phyloP scores from a whole-genome alignment of 2,113 vertebrate genomes.

The Prochilodus magdalenae region DNA sequence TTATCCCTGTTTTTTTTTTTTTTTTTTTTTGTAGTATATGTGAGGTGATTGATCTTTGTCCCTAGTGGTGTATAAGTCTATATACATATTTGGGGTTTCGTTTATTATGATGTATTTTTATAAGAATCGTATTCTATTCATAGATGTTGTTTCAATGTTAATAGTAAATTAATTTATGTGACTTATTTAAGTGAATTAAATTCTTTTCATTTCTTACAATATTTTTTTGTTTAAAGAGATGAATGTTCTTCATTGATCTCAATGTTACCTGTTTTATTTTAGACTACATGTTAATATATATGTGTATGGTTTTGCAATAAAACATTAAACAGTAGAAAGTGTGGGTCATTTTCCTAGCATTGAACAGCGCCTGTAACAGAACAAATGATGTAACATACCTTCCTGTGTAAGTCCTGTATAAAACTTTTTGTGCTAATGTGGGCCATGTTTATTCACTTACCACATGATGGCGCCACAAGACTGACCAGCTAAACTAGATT shows the following conservation, averaged over 20 bases:
- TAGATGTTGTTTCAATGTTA: background rate
- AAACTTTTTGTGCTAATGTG: background rate
- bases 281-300: background rate
- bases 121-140: background rate
- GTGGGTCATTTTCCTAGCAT: background rate
- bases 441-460: background rate
- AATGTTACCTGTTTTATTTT: background rate
- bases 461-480: constrained; percentile 25
- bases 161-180: constrained; percentile 39
- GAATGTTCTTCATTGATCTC: too few relatives aligned
- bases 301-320: background rate
- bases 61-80: background rate
- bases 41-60: constrained; percentile 26
- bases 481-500: background rate
- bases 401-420: background rate
- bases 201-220: background rate
- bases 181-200: constrained; percentile 40
- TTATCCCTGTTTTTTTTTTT: background rate
- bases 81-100: background rate
- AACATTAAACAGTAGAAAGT: background rate
- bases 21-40: background rate
- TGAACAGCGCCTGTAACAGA: too few relatives aligned
- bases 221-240: too few relatives aligned
- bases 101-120: background rate
- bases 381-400: background rate